phyloP scores from a whole-genome alignment of 2,113 vertebrate species.

The Callaeas wilsoni region DNA sequence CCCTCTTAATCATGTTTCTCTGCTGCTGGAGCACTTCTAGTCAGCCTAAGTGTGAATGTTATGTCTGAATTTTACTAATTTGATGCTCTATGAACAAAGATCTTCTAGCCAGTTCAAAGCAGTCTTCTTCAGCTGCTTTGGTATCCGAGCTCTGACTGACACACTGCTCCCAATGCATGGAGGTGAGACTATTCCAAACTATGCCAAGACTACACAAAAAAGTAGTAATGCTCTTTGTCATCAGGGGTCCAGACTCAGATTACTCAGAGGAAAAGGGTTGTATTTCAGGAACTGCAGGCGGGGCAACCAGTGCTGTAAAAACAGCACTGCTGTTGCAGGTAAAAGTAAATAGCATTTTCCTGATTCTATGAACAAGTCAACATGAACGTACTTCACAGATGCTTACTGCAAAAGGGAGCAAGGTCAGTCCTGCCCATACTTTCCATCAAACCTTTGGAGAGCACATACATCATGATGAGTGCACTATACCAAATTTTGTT shows the following conservation, averaged over 20 bases:
- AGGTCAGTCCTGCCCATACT: neutral
- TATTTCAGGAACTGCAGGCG: neutral
- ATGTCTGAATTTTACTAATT: neutral
- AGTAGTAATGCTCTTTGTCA: neutral
- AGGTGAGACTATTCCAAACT: neutral
- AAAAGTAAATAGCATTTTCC: neutral
- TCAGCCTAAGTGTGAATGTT: neutral
- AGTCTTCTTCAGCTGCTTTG: neutral
- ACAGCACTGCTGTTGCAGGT: neutral
- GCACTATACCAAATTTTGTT: neutral
- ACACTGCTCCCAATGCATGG: neutral
- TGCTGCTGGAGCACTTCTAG: neutral
- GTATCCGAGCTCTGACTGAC: fast-evolving
- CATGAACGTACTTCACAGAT: neutral
- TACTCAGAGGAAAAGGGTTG: neutral
- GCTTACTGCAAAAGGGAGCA: neutral
- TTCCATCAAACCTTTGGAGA: neutral
- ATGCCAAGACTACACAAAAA: neutral
- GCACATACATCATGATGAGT: neutral
- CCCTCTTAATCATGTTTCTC: neutral
- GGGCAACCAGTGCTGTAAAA: neutral
- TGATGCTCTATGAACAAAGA: neutral
- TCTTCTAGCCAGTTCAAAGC: neutral
- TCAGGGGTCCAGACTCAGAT: neutral
- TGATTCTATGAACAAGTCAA: neutral